Percentiles rank a stretch among this genome's conserved stretches.
Conservation (phyloP, 2,113 vertebrate species). For the Neolamprologus devosi region DNA sequence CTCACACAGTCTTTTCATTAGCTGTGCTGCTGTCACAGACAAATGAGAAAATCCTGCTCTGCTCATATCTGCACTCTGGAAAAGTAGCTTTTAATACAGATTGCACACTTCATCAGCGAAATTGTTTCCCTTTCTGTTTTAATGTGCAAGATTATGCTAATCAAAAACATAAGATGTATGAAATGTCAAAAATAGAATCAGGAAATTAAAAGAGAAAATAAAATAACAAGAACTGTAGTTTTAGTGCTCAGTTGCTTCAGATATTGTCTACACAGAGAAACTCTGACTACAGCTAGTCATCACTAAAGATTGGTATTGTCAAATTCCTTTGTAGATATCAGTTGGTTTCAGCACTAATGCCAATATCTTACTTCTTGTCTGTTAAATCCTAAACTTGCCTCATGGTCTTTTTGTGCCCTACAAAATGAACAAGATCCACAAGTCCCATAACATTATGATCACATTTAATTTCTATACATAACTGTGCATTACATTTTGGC, state of each 20-base stretch:
- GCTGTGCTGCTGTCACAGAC: neutral
- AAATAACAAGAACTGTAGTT: neutral
- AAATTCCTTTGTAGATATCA: neutral
- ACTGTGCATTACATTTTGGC: neutral
- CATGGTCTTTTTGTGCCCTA: neutral
- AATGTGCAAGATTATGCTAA: neutral
- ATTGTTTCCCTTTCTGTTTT: neutral
- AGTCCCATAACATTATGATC: neutral
- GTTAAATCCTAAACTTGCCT: neutral
- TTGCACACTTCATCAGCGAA: neutral
- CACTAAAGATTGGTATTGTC: neutral
- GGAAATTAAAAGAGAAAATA: neutral
- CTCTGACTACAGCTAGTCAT: neutral
- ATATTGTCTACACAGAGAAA: neutral
- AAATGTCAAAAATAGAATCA: neutral
- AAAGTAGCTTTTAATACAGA: neutral
- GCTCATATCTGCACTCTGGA: neutral
- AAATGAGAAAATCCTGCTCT: neutral
- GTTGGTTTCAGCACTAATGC: neutral
- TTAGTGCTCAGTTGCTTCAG: neutral
- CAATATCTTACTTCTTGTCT: neutral
- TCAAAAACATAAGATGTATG: neutral
- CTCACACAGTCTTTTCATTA: constrained; percentile 17
- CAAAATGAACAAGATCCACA: neutral
- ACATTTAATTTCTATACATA: neutral